Evolutionary conservation across 2,888 invertebrate species (phyloP).

Genomic region (Antitype chi): DNA sequence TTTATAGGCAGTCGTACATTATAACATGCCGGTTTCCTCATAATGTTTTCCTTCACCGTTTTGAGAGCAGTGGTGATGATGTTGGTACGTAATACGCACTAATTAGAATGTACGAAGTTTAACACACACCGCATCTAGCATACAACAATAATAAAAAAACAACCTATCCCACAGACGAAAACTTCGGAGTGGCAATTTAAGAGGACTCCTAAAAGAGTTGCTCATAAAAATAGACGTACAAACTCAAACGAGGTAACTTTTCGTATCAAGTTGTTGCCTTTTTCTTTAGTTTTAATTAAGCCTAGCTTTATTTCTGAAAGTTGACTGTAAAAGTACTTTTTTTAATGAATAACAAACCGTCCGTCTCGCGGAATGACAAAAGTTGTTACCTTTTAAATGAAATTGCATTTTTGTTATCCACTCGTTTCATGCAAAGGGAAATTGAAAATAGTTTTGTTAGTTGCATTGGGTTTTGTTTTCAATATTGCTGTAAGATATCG

Average conservation of each 20-base stretch:
- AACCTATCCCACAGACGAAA: constrained; percentile 22
- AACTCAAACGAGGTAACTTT: constrained; percentile 67
- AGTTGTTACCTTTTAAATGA: constrained; percentile 38
- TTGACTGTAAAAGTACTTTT: constrained; percentile 43
- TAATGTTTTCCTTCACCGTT: too few species aligned
- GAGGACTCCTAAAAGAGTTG: constrained; percentile 50
- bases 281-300: constrained; percentile 66
- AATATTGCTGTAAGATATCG: not conserved
- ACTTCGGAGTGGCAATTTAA: constrained; percentile 62
- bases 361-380: constrained; percentile 30
- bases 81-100: not conserved
- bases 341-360: constrained; percentile 52
- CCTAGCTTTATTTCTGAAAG: constrained; percentile 56
- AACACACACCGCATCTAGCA: not conserved
- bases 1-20: too few species aligned
- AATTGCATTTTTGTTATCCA: constrained; percentile 19
- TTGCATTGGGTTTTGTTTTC: not conserved
- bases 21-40: too few species aligned
- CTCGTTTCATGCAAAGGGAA: constrained; percentile 13
- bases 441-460: constrained; percentile 12
- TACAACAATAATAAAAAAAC: not conserved
- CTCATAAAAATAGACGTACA: constrained; percentile 50
- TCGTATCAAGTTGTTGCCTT: constrained; percentile 59
- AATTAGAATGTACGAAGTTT: not conserved
- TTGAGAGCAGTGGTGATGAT: too few species aligned